A percentile compares a stretch with the other conserved stretches of the same genome.
Conservation (phyloP, 2,888 invertebrate species). For the Chaetoderma sp. region DNA sequence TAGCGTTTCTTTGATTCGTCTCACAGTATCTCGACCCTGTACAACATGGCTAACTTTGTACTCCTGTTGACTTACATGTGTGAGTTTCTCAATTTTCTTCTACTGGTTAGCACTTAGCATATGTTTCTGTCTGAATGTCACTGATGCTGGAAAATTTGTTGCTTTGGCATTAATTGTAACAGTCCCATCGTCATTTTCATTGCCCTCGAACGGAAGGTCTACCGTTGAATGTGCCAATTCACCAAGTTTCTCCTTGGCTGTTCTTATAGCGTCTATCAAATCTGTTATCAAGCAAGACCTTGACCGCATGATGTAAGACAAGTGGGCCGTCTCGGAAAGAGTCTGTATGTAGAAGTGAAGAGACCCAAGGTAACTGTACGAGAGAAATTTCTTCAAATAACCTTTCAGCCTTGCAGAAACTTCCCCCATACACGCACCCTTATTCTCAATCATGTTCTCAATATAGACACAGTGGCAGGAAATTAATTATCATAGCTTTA, state of each 20-base stretch:
- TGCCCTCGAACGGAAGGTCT: neutral
- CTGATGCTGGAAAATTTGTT: neutral
- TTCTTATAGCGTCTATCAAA: neutral
- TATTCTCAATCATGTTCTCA: neutral
- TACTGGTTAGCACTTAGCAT: neutral
- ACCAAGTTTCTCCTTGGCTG: neutral
- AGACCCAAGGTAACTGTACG: neutral
- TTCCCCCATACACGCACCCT: neutral
- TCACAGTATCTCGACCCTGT: neutral
- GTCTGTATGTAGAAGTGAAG: neutral
- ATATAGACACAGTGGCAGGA: slow-evolving; percentile 6
- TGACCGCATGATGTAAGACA: neutral
- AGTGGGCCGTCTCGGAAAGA: neutral
- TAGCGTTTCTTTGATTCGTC: neutral
- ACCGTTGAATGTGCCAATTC: neutral
- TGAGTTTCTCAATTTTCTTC: neutral
- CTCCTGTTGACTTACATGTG: neutral
- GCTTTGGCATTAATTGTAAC: neutral
- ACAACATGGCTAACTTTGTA: neutral
- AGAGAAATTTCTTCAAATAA: neutral
- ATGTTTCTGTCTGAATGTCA: neutral
- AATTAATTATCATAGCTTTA: slow-evolving; percentile 9
- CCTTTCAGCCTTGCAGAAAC: neutral
- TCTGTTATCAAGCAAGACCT: neutral
- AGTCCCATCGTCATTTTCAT: neutral